Evolutionary conservation across 2,113 vertebrate genomes (phyloP).

Genomic region (Morone saxatilis): DNA sequence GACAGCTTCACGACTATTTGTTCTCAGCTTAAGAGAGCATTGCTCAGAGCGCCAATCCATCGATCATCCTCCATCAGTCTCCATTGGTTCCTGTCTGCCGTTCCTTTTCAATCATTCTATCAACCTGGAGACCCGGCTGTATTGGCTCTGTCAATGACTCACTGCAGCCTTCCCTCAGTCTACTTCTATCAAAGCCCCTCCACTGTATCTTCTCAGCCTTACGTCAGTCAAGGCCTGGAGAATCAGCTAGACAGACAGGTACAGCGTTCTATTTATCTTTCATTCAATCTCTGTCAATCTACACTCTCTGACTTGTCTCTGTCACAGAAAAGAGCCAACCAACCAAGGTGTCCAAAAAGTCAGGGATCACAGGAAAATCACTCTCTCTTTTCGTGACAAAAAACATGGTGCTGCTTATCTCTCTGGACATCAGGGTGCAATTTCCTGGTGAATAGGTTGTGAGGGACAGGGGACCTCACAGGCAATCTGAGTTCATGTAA

Average conservation of each 20-base stretch:
- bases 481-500: neutral
- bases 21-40: constrained; percentile 18
- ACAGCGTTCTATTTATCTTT: constrained; percentile 45
- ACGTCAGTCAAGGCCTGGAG: constrained; percentile 50
- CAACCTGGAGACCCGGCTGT: constrained; percentile 23
- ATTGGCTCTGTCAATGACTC: constrained; percentile 39
- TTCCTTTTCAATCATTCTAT: constrained; percentile 49
- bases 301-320: constrained; percentile 2
- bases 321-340: neutral
- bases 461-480: neutral
- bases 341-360: neutral
- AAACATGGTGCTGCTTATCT: neutral
- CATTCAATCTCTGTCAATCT: constrained; percentile 37
- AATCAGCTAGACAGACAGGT: constrained; percentile 40
- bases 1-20: constrained; percentile 18
- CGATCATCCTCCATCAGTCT: constrained; percentile 35
- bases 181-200: constrained; percentile 19
- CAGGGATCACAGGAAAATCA: constrained; percentile 11
- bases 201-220: constrained; percentile 16
- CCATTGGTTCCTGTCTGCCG: constrained; percentile 18
- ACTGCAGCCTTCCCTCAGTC: constrained; percentile 15
- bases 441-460: neutral
- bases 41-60: constrained; percentile 18
- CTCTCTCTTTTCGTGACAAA: neutral
- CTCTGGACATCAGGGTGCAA: neutral